These are phyloP conservation scores for Leptinotarsa peninsularis DNA, from an alignment of 2,888 invertebrate genomes.

Conservation along the genomic window DNA sequence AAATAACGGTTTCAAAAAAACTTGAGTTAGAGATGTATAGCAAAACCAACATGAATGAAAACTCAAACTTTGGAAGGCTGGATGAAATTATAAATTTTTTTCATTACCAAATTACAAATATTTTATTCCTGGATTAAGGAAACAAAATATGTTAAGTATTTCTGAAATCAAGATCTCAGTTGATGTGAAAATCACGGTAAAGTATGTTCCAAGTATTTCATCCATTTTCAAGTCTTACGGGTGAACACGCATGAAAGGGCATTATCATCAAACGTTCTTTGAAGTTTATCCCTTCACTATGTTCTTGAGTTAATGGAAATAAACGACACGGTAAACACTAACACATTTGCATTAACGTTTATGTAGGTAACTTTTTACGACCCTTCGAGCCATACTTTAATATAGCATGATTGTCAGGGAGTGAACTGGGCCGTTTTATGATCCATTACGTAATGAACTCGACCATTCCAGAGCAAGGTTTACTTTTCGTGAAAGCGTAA, in stretches of 20 bases:
- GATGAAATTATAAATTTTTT: too few relatives aligned
- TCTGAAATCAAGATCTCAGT: background rate
- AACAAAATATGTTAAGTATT: too few relatives aligned
- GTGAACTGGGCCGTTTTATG: conserved; percentile 41
- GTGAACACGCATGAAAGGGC: background rate
- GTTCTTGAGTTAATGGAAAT: conserved; percentile 21
- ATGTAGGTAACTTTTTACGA: conserved; percentile 38
- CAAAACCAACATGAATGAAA: too few relatives aligned
- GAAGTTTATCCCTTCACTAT: conserved; percentile 23
- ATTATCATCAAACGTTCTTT: conserved; percentile 9
- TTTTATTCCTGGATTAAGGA: too few relatives aligned
- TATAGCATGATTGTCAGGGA: conserved; percentile 36
- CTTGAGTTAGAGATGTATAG: too few relatives aligned
- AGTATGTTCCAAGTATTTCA: background rate
- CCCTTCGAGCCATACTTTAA: conserved; percentile 31
- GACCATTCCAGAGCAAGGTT: background rate
- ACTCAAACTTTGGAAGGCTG: too few relatives aligned
- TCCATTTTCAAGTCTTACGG: background rate
- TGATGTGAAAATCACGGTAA: background rate
- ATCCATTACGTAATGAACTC: conserved; percentile 40
- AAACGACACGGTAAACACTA: conserved; percentile 26
- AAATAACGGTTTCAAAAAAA: too few relatives aligned
- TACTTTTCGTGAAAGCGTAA: too few relatives aligned
- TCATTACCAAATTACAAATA: too few relatives aligned
- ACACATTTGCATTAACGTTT: conserved; percentile 28